Conservation (phyloP, 2,797 vertebrate species). For the Pachyuromys duprasi region DNA sequence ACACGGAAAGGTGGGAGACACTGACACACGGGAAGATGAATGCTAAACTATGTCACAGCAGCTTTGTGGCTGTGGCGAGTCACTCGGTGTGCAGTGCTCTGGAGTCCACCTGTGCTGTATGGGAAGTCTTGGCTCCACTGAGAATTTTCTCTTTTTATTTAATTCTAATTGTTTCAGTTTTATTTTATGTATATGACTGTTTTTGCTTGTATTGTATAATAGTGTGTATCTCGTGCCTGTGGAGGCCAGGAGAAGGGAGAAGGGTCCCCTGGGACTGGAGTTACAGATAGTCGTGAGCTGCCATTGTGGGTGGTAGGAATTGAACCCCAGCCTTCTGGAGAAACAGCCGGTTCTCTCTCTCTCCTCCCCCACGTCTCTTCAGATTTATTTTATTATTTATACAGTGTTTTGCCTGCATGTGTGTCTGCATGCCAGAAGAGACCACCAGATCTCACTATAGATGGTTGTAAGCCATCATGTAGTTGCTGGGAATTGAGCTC, state of each 20-base stretch:
- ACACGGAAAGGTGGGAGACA: fast-evolving
- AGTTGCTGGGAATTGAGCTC: background rate
- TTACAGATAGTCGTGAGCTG: background rate
- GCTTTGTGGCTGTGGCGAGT: background rate
- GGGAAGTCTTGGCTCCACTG: fast-evolving
- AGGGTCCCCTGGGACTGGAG: background rate
- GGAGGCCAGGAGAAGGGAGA: background rate
- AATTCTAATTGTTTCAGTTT: background rate
- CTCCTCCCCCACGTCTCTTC: too few species aligned
- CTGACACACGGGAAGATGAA: background rate
- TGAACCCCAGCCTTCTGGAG: background rate
- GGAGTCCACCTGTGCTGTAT: background rate
- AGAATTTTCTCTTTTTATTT: background rate
- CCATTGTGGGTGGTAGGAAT: background rate
- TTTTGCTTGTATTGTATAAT: background rate
- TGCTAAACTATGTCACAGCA: background rate
- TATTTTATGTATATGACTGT: background rate
- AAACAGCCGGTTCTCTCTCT: background rate
- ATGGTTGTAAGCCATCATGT: background rate
- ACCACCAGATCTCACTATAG: too few species aligned
- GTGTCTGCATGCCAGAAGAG: too few species aligned
- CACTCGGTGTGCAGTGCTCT: fast-evolving
- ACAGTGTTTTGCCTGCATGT: too few species aligned
- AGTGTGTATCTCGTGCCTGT: background rate
- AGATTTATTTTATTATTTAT: too few species aligned